Evolutionary conservation across 1,140 invertebrate genomes (phyloP).

Genomic region (Gerris buenoi): DNA sequence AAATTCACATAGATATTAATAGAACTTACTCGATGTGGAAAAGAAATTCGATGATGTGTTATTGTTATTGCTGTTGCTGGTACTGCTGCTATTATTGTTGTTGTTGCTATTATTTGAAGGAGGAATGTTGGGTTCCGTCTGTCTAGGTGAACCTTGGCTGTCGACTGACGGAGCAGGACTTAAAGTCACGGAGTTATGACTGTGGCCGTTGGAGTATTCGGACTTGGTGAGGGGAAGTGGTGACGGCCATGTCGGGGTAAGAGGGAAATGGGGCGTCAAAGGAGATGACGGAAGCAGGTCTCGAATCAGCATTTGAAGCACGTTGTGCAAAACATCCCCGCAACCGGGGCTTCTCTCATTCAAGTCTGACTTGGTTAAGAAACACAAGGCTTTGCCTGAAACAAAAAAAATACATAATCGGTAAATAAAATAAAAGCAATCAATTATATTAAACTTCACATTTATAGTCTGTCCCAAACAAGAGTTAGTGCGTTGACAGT

Average conservation of each 20-base stretch:
- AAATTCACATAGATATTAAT: neutral
- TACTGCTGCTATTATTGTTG: neutral
- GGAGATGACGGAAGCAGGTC: slow-evolving; percentile 69
- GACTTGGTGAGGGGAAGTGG: slow-evolving; percentile 29
- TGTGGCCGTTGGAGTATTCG: neutral
- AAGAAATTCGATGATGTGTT: neutral
- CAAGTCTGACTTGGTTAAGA: slow-evolving; percentile 76
- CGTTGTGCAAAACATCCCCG: slow-evolving; percentile 85
- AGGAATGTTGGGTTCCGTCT: slow-evolving; percentile 30
- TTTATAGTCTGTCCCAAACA: no score
- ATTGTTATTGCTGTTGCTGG: neutral
- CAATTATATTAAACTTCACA: no score
- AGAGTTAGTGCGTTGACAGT: no score
- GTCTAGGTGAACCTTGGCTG: slow-evolving; percentile 70
- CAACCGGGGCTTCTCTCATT: slow-evolving; percentile 78
- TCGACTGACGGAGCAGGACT: slow-evolving; percentile 78
- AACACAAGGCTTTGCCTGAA: slow-evolving; percentile 72
- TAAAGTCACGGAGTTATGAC: slow-evolving; percentile 62
- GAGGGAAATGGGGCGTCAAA: slow-evolving; percentile 68
- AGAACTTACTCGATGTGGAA: neutral
- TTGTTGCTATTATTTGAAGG: neutral
- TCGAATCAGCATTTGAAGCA: slow-evolving; percentile 69
- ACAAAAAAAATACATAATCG: slow-evolving; percentile 24
- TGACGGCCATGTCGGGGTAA: slow-evolving; percentile 32
- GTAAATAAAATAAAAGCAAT: no score